These are phyloP conservation scores for Avahi laniger DNA, from an alignment of 2,797 vertebrate genomes.

Conservation along the genomic window DNA sequence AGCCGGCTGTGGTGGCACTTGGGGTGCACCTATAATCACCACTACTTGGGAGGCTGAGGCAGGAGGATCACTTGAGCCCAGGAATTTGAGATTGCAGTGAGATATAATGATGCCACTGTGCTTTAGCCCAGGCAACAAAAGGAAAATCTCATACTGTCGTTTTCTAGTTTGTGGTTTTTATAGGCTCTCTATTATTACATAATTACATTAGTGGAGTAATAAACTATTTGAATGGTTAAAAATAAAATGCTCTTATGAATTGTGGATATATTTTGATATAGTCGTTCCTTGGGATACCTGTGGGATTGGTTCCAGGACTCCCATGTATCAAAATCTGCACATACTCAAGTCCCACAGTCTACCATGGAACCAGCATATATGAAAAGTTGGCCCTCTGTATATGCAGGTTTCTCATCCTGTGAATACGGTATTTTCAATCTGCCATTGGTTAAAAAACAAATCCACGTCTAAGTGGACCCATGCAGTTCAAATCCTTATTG, in stretches of 20 bases:
- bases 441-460: no score
- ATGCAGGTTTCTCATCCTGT: no score
- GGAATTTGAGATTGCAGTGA: neutral
- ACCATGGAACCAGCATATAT: neutral
- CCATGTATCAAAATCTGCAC: neutral
- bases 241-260: conserved; percentile 7
- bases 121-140: neutral
- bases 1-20: neutral
- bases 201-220: neutral
- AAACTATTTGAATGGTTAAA: conserved; percentile 39
- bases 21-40: neutral
- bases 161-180: neutral
- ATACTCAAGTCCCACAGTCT: neutral
- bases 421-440: no score
- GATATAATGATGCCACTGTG: neutral
- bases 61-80: neutral
- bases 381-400: neutral
- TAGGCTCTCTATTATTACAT: neutral
- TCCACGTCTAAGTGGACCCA: no score
- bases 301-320: neutral
- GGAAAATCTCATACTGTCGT: neutral
- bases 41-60: neutral
- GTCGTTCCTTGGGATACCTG: neutral
- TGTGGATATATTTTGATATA: neutral
- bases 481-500: no score